phyloP scores from a whole-genome alignment of 2,888 invertebrate species.

The Thera obeliscata region DNA sequence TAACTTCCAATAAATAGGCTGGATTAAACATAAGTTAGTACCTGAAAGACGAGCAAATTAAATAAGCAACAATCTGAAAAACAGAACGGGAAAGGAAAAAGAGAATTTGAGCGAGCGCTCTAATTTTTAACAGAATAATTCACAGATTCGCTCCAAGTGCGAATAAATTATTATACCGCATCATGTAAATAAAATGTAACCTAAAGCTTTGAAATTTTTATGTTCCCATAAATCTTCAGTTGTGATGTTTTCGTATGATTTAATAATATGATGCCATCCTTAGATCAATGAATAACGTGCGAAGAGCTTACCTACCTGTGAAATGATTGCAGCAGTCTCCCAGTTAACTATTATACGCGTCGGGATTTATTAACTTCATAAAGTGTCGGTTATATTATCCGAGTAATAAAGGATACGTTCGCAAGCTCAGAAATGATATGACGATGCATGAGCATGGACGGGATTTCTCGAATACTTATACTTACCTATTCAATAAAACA shows the following conservation, averaged over 20 bases:
- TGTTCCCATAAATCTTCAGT: conserved; percentile 26
- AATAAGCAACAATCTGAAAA: conserved; percentile 23
- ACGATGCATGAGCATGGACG: conserved; percentile 5
- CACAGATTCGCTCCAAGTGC: conserved; percentile 25
- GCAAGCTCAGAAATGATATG: conserved; percentile 50
- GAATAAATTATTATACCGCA: conserved; percentile 27
- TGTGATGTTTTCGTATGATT: conserved; percentile 17
- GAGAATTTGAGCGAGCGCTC: conserved; percentile 16
- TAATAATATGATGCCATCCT: conserved; percentile 19
- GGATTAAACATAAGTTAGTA: conserved; percentile 34
- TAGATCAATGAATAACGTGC: conserved; percentile 26
- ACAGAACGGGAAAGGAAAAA: conserved; percentile 16
- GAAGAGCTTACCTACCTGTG: conserved; percentile 30
- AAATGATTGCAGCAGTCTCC: conserved; percentile 56
- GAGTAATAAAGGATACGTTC: conserved; percentile 72
- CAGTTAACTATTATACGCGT: conserved; percentile 54
- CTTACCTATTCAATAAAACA: not conserved
- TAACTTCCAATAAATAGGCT: conserved; percentile 51
- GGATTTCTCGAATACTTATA: not conserved
- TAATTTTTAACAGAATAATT: conserved; percentile 26
- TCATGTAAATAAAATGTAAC: conserved; percentile 24
- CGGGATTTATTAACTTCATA: conserved; percentile 74
- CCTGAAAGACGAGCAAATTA: conserved; percentile 17
- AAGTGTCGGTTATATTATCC: conserved; percentile 69
- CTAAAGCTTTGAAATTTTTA: conserved; percentile 25